Conservation (phyloP, 2,888 invertebrate genomes). For the Thereva unica region DNA sequence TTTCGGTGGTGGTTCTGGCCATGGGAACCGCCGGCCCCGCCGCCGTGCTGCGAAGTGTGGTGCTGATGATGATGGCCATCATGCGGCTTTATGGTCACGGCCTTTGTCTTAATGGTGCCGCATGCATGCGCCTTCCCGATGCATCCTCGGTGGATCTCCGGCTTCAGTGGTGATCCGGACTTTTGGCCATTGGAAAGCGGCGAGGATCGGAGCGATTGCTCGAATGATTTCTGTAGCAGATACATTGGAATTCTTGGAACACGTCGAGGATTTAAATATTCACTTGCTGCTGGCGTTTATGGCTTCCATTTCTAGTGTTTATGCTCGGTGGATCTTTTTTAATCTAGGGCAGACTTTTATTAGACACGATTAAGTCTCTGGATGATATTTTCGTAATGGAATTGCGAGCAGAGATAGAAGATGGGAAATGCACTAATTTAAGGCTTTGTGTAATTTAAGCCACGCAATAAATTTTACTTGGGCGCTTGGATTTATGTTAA, state of each 20-base stretch:
- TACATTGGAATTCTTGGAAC: constrained; percentile 49
- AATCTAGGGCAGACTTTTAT: no score
- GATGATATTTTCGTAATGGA: no score
- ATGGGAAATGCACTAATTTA: no score
- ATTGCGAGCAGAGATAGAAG: no score
- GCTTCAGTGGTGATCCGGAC: constrained; percentile 48
- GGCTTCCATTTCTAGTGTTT: no score
- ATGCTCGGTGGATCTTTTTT: no score
- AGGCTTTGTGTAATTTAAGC: no score
- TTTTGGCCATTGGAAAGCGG: constrained; percentile 47
- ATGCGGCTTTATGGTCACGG: constrained; percentile 41
- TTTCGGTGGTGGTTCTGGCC: constrained; percentile 49
- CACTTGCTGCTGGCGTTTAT: not conserved
- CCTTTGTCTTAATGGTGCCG: constrained; percentile 59
- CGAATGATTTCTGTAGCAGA: constrained; percentile 54
- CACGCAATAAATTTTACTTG: no score
- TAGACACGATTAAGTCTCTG: no score
- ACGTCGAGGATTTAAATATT: not conserved
- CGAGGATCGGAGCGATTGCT: constrained; percentile 54
- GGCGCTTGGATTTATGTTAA: no score
- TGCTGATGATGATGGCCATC: constrained; percentile 41
- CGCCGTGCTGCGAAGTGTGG: constrained; percentile 28
- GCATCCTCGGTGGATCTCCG: constrained; percentile 68
- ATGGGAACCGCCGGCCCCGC: constrained; percentile 39
- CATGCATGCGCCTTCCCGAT: constrained; percentile 77